Base-by-base conservation (phyloP, 2,888 invertebrate species). In the Cyclophora punctaria region DNA sequence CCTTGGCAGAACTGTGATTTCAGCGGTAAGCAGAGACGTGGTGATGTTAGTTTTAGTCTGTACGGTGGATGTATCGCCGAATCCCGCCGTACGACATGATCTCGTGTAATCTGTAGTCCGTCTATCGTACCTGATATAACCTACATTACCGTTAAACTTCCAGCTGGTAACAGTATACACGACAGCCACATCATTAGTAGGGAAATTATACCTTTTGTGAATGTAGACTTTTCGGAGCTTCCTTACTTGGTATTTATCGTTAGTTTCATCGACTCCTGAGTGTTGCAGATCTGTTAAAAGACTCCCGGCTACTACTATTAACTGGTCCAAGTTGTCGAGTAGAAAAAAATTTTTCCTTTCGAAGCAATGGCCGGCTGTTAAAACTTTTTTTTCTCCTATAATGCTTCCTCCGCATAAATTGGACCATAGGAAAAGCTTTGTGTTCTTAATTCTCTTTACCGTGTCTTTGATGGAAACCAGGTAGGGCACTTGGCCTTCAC, bases 341-440 rank as follows among this genome's bases (percentile, higher is more conserved):
- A 69, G 78, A 45, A 53, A 70, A 54, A 75, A 82, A 7, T 69
- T n/a, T 4, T 72, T 56, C 0, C 44, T 50, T 63, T 84, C 84
- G 55, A 85, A 85, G 58, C 83, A 84, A 44, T 85, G 83, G 0
- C 83, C 84, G 0, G 84, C 83, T 2, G 83, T 74, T 0, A 84
- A 46, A 0, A 84, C 74, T 20, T 60, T 71, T 1, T 3, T 3
- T 0, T 46, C n/a, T 3, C 63, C 48, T 5, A 85, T 78, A 3
- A 84, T 85, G 49, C 72, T 78, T 0, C 78, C 83, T 0, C 84
- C 83, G 20, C 84, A 85, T 0, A 83, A 41, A 45, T 76, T 80
- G 0, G 48, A 59, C 83, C 83, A 84, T 0, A 72, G 33, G 0
- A 45, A 33, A 2, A 55, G 53, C 0, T 51, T 42, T 0, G 52